These are phyloP conservation scores for Thripadectes ignobilis DNA, from an alignment of 2,797 vertebrate genomes.

Conservation along the genomic window DNA sequence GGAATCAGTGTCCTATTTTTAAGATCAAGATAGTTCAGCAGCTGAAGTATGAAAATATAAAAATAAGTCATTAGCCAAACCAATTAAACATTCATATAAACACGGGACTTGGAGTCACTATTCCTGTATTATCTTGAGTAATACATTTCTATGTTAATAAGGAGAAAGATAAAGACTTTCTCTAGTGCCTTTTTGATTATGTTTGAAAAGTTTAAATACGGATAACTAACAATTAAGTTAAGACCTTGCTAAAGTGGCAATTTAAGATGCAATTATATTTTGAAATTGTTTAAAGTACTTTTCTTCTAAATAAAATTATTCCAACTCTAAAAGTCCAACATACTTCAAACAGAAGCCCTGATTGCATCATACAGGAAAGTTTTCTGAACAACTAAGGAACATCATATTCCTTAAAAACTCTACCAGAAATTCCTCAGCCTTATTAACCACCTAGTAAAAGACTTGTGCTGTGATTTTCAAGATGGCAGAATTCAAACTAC, in stretches of 20 bases:
- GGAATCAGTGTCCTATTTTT: neutral
- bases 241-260: neutral
- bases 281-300: neutral
- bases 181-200: neutral
- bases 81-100: neutral
- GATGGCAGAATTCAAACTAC: neutral
- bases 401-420: neutral
- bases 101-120: neutral
- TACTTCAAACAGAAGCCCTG: neutral
- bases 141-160: neutral
- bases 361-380: neutral
- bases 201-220: conserved; percentile 1
- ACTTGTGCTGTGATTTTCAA: neutral
- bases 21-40: neutral
- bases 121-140: neutral
- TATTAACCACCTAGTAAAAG: neutral
- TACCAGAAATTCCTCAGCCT: neutral
- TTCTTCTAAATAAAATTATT: neutral
- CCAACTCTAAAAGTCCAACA: neutral
- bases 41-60: neutral
- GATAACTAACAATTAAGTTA: neutral
- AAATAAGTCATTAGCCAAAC: neutral
- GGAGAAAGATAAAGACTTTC: neutral
- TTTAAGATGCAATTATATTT: neutral
- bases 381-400: neutral